Conservation (phyloP, 2,113 vertebrate genomes). For the Oreochromis spilurus region DNA sequence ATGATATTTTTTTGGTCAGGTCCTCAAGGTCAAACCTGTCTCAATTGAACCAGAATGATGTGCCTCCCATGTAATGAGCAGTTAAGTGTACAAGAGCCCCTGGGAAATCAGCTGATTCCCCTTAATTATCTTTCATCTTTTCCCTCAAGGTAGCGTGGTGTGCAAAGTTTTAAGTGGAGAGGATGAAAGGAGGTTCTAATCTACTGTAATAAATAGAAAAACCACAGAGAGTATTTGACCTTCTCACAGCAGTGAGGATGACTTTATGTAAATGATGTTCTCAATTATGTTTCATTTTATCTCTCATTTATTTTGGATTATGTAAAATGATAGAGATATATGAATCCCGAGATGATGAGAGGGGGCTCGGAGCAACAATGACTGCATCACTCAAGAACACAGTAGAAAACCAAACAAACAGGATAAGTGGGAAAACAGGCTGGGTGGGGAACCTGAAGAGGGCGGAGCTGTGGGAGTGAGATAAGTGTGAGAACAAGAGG, state of each 20-base stretch:
- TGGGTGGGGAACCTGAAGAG: neutral
- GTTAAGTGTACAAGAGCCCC: neutral
- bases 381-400: neutral
- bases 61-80: conserved; percentile 5
- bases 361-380: neutral
- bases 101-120: conserved; percentile 37
- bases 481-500: neutral
- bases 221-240: conserved; percentile 2
- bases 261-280: neutral
- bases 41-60: neutral
- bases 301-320: neutral
- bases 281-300: neutral
- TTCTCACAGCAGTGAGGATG: conserved; percentile 12
- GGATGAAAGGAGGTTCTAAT: conserved; percentile 27
- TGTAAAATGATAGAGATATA: neutral
- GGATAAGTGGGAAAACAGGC: neutral
- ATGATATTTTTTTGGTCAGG: neutral
- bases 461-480: conserved; percentile 2
- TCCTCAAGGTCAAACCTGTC: neutral
- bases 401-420: neutral
- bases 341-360: neutral
- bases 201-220: conserved; percentile 17
- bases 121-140: conserved; percentile 24
- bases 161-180: neutral
- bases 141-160: neutral